A percentile compares a stretch with the other conserved stretches of the same genome.
These are phyloP conservation scores for Myopa testacea DNA, from an alignment of 2,888 invertebrate species.

Conservation along the genomic window DNA sequence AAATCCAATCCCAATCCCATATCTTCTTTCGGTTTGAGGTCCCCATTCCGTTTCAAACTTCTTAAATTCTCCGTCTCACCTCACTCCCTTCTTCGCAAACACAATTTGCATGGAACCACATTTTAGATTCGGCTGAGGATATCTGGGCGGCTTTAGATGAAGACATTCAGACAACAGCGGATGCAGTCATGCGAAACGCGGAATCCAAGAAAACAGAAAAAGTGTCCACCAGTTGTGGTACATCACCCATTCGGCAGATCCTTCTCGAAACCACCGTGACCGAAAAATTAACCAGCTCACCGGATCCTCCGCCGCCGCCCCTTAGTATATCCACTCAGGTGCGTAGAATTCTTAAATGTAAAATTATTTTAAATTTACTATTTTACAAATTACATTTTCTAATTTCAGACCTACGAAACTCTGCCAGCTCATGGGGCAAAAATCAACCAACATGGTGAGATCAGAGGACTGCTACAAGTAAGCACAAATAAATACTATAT, in stretches of 20 bases:
- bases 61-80: neutral
- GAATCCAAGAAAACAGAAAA: conserved; percentile 46
- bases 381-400: neutral
- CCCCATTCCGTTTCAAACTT: neutral
- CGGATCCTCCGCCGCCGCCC: conserved; percentile 78
- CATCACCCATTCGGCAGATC: conserved; percentile 73
- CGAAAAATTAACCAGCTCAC: conserved; percentile 72
- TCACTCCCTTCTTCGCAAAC: neutral
- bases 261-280: conserved; percentile 37
- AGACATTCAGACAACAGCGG: conserved; percentile 65
- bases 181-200: conserved; percentile 55
- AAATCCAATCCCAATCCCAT: neutral
- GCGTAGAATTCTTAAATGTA: conserved; percentile 46
- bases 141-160: conserved; percentile 67
- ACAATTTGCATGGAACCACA: conserved; percentile 26
- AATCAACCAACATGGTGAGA: conserved; percentile 25
- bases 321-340: conserved; percentile 90
- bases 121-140: conserved; percentile 63
- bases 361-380: too few relatives aligned
- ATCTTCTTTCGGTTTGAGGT: too few relatives aligned
- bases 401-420: conserved; percentile 71
- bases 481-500: neutral
- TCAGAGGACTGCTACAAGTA: conserved; percentile 5
- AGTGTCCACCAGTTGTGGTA: conserved; percentile 74
- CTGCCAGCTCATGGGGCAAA: conserved; percentile 49